A percentile compares a stretch with the other conserved stretches of the same genome.
phyloP scores from a whole-genome alignment of 1,140 invertebrate species.

The Brachionus paranguensis region DNA sequence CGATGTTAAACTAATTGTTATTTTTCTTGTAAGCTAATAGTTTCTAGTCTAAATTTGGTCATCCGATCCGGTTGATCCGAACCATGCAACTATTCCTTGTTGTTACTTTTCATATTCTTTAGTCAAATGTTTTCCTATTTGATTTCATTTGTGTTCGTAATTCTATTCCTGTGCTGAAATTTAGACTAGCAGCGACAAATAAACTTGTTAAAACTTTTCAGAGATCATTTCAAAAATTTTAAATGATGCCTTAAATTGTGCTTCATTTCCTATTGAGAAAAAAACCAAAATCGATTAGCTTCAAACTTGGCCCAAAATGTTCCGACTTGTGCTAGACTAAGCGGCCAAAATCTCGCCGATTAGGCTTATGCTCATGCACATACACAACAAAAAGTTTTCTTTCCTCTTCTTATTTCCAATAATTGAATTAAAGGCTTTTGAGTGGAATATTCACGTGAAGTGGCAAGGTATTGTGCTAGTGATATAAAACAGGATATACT shows the following conservation, averaged over 20 bases:
- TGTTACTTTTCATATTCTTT: background rate
- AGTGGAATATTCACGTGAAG: slow-evolving; percentile 16
- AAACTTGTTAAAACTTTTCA: background rate
- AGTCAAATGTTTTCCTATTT: slow-evolving; percentile 32
- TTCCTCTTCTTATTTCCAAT: background rate
- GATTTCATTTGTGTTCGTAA: slow-evolving; percentile 4
- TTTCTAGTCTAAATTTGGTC: background rate
- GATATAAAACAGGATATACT: background rate
- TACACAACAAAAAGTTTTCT: background rate
- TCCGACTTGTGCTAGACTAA: background rate
- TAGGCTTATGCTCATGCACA: background rate
- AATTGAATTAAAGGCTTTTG: slow-evolving; percentile 5
- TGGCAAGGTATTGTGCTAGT: background rate
- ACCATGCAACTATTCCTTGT: slow-evolving; percentile 5
- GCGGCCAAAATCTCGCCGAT: background rate
- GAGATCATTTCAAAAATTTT: background rate
- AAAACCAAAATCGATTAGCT: background rate
- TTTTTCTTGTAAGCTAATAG: slow-evolving; percentile 27
- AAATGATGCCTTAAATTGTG: background rate
- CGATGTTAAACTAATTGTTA: background rate
- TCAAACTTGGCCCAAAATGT: background rate
- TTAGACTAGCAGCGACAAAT: background rate
- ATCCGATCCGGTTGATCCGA: background rate
- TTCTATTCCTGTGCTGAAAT: slow-evolving; percentile 18
- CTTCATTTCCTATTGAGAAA: background rate